Evolutionary conservation across 2,888 invertebrate genomes (phyloP).

Genomic region (Elegia similella): DNA sequence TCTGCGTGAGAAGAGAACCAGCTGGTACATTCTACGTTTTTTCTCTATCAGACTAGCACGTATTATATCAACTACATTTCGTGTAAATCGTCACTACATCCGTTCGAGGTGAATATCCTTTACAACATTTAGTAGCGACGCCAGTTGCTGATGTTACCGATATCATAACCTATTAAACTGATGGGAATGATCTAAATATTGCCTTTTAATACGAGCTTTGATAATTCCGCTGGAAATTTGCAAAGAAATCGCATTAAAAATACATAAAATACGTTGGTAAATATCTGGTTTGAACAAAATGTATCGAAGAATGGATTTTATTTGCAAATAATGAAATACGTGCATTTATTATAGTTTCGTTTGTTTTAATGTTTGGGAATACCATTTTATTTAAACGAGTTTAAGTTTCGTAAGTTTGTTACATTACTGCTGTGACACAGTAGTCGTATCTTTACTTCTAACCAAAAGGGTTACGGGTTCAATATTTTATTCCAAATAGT

Average conservation of each 20-base stretch:
- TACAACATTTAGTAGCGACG: not conserved
- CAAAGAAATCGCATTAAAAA: constrained; percentile 36
- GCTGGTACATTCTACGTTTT: too few relatives aligned
- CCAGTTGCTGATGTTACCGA: not conserved
- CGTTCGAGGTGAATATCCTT: not conserved
- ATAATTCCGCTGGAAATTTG: constrained; percentile 36
- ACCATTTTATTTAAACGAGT: too few relatives aligned
- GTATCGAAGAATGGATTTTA: not conserved
- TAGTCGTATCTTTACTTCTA: too few relatives aligned
- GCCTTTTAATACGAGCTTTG: constrained; percentile 32
- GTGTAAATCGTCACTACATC: not conserved
- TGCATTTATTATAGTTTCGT: not conserved
- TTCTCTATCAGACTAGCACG: too few relatives aligned
- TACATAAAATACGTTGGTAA: constrained; percentile 30
- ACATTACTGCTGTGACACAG: too few relatives aligned
- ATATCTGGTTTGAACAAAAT: constrained; percentile 27
- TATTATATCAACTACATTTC: not conserved
- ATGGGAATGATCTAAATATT: constrained; percentile 23
- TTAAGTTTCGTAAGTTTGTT: too few relatives aligned
- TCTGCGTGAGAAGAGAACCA: too few relatives aligned
- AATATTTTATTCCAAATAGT: too few relatives aligned
- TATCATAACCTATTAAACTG: constrained; percentile 19
- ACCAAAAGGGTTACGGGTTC: too few relatives aligned
- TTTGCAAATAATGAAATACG: not conserved
- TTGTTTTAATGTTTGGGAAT: not conserved